phyloP scores from a whole-genome alignment of 2,888 invertebrate species.

The Rutpela maculata region DNA sequence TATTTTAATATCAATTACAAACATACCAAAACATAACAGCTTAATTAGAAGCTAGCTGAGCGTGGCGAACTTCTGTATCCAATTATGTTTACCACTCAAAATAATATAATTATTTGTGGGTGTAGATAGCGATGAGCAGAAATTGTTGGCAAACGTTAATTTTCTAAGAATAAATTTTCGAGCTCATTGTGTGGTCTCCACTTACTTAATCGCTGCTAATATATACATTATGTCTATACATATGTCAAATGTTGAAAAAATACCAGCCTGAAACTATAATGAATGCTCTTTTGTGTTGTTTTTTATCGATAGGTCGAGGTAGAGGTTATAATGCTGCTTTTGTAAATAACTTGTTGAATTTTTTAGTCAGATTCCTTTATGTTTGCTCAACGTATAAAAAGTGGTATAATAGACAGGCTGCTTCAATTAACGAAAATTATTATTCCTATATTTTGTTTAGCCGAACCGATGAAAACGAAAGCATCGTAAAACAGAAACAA shows the following conservation, averaged over 20 bases:
- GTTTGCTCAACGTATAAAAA: conserved; percentile 19
- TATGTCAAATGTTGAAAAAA: conserved; percentile 56
- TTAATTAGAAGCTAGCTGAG: conserved; percentile 25
- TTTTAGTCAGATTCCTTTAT: conserved; percentile 36
- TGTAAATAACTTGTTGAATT: conserved; percentile 39
- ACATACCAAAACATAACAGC: conserved; percentile 20
- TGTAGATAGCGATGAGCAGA: conserved; percentile 30
- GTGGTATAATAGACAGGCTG: conserved; percentile 26
- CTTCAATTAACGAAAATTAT: conserved; percentile 25
- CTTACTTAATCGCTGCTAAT: conserved; percentile 54
- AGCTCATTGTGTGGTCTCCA: conserved; percentile 58
- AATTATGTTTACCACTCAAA: conserved; percentile 23
- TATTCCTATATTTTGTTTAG: background rate
- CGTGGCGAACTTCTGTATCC: conserved; percentile 21
- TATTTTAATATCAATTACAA: conserved; percentile 31
- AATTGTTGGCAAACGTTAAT: conserved; percentile 56
- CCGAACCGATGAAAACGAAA: background rate
- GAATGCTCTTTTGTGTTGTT: conserved; percentile 56
- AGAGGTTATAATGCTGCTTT: conserved; percentile 42
- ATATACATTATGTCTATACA: conserved; percentile 58
- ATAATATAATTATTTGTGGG: conserved; percentile 30
- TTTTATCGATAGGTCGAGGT: conserved; percentile 47
- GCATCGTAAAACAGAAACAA: background rate
- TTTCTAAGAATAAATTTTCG: conserved; percentile 57
- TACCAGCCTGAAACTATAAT: conserved; percentile 55